phyloP scores from a whole-genome alignment of 2,888 invertebrate genomes.

The Melinopterus prodromus region DNA sequence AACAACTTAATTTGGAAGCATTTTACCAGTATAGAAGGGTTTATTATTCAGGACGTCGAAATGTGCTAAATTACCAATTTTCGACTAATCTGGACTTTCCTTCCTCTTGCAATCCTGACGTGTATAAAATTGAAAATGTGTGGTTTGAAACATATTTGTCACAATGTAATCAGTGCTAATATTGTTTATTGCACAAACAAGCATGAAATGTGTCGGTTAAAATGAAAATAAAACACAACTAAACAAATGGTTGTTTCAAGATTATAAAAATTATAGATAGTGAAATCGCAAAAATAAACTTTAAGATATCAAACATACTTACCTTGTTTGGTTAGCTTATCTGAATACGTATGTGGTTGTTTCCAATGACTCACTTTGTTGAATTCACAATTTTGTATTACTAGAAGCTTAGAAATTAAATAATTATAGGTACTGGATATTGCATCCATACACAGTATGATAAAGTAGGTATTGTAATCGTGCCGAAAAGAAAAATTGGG shows the following conservation, averaged over 20 bases:
- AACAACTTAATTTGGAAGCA: too few relatives aligned
- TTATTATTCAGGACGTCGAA: too few relatives aligned
- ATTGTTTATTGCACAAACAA: not conserved
- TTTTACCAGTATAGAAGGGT: too few relatives aligned
- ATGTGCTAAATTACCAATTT: too few relatives aligned
- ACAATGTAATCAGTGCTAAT: not conserved
- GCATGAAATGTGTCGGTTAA: not conserved
- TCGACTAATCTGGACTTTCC: too few relatives aligned
- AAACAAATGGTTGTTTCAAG: not conserved
- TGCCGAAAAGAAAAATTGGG: too few relatives aligned
- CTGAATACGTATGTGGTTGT: not conserved
- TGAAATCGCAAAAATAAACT: constrained; percentile 17
- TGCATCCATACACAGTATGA: too few relatives aligned
- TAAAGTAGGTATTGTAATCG: too few relatives aligned
- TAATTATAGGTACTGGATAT: too few relatives aligned
- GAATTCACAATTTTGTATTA: not conserved
- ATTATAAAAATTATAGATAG: not conserved
- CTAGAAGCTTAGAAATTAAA: too few relatives aligned
- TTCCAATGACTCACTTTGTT: not conserved
- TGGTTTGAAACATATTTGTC: not conserved
- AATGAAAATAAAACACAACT: not conserved
- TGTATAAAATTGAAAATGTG: not conserved
- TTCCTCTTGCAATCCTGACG: too few relatives aligned
- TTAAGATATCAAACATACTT: constrained; percentile 12
- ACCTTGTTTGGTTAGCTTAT: not conserved